Evolutionary conservation across 2,797 vertebrate species (phyloP).

Genomic region (Lateolabrax maculatus): DNA sequence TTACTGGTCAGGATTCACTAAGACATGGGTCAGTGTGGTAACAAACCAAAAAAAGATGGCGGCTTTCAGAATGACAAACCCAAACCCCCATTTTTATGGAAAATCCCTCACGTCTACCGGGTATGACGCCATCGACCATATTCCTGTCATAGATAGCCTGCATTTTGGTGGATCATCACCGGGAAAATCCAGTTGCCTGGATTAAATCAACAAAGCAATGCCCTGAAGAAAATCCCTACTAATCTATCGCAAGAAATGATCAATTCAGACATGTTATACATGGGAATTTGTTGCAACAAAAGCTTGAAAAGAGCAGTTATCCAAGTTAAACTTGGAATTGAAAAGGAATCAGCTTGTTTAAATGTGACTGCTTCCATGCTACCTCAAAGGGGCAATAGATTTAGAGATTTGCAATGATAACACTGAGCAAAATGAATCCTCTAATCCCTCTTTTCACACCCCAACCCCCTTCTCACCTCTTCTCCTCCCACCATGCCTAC

Average conservation of each 20-base stretch:
- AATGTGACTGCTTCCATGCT: slow-evolving; percentile 34
- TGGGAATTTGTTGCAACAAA: slow-evolving; percentile 26
- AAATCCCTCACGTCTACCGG: slow-evolving; percentile 53
- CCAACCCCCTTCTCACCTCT: slow-evolving; percentile 65
- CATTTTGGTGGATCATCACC: slow-evolving; percentile 45
- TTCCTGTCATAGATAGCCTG: slow-evolving; percentile 41
- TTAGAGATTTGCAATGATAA: slow-evolving; percentile 57
- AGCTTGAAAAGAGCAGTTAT: slow-evolving; percentile 22
- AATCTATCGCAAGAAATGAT: slow-evolving; percentile 42
- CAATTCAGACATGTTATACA: slow-evolving; percentile 48
- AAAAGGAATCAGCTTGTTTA: slow-evolving; percentile 31
- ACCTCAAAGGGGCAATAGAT: slow-evolving; percentile 40
- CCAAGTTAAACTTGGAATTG: neutral
- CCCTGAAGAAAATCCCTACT: slow-evolving; percentile 54
- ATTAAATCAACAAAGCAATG: slow-evolving; percentile 56
- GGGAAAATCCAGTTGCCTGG: slow-evolving; percentile 66
- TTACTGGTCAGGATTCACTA: slow-evolving; percentile 31
- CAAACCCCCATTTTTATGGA: slow-evolving; percentile 50
- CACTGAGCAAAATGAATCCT: slow-evolving; percentile 56
- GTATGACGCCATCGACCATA: slow-evolving; percentile 43
- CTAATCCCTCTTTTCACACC: slow-evolving; percentile 72
- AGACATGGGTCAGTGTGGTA: slow-evolving; percentile 47
- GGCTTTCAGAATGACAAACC: slow-evolving; percentile 27
- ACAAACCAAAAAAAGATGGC: slow-evolving; percentile 12
- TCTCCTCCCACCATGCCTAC: slow-evolving; percentile 46